phyloP scores from a whole-genome alignment of 2,888 invertebrate genomes.

The Aricia artaxerxes region DNA sequence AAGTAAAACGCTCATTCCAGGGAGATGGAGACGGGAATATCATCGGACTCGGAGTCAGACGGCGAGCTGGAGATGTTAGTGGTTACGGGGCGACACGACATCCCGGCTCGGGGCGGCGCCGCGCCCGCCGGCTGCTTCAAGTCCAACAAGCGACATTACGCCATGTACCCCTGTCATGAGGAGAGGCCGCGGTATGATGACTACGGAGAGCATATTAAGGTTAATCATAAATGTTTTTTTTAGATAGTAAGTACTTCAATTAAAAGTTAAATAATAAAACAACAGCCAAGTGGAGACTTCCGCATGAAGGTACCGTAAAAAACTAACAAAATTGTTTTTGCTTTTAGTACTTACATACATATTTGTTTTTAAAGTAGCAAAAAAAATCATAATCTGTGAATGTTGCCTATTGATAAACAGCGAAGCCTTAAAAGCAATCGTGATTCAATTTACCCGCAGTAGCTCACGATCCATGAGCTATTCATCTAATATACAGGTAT shows the following conservation, averaged over 20 bases:
- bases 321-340: too few relatives aligned
- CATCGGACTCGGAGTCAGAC: constrained; percentile 88
- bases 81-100: constrained; percentile 93
- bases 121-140: constrained; percentile 74
- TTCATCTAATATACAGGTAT: too few relatives aligned
- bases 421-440: too few relatives aligned
- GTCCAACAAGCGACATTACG: constrained; percentile 93
- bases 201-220: constrained; percentile 96
- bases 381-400: too few relatives aligned
- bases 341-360: too few relatives aligned
- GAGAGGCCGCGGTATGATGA: constrained; percentile 96
- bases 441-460: too few relatives aligned
- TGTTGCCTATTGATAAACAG: too few relatives aligned
- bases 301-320: too few relatives aligned
- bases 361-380: too few relatives aligned
- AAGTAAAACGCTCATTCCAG: constrained; percentile 55
- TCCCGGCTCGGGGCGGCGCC: constrained; percentile 88
- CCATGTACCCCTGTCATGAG: constrained; percentile 97
- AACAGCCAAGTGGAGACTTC: too few relatives aligned
- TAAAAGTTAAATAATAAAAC: too few relatives aligned
- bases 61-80: constrained; percentile 92
- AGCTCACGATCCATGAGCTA: too few relatives aligned
- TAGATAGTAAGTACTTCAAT: background rate
- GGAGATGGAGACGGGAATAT: constrained; percentile 85
- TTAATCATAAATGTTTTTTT: constrained; percentile 41